These are phyloP conservation scores for Caenorhabditis afra DNA, from an alignment of 2,888 invertebrate genomes.

Conservation along the genomic window DNA sequence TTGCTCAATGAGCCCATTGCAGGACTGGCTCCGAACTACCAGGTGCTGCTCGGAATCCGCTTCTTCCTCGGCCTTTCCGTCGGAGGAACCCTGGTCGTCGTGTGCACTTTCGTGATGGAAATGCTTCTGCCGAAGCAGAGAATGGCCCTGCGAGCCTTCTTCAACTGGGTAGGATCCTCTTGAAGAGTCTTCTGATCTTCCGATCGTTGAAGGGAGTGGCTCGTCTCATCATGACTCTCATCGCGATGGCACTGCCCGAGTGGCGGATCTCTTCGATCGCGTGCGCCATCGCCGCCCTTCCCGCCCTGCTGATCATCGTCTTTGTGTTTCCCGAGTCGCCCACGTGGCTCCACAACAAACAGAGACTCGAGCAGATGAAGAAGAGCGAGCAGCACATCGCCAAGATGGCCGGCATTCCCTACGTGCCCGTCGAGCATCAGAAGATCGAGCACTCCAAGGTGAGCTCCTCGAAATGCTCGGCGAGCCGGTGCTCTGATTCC, in stretches of 20 bases:
- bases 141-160: slow-evolving; percentile 79
- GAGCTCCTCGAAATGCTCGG: background rate
- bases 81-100: slow-evolving; percentile 78
- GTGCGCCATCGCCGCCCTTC: slow-evolving; percentile 75
- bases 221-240: slow-evolving; percentile 76
- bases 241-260: slow-evolving; percentile 75
- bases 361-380: slow-evolving; percentile 72
- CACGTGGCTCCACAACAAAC: slow-evolving; percentile 79
- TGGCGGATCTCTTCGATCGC: slow-evolving; percentile 76
- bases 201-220: slow-evolving; percentile 74
- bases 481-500: slow-evolving; percentile 5
- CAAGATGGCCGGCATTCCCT: slow-evolving; percentile 73
- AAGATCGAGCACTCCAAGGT: slow-evolving; percentile 73
- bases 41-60: slow-evolving; percentile 55
- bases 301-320: slow-evolving; percentile 74
- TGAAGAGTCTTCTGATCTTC: slow-evolving; percentile 5
- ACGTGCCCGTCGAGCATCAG: slow-evolving; percentile 70
- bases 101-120: slow-evolving; percentile 80
- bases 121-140: slow-evolving; percentile 79
- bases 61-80: slow-evolving; percentile 70
- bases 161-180: slow-evolving; percentile 76
- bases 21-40: slow-evolving; percentile 57
- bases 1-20: background rate
- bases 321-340: slow-evolving; percentile 80
- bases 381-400: slow-evolving; percentile 76